These are phyloP conservation scores for Creontiades dilutus DNA, from an alignment of 2,888 invertebrate species.

Conservation along the genomic window DNA sequence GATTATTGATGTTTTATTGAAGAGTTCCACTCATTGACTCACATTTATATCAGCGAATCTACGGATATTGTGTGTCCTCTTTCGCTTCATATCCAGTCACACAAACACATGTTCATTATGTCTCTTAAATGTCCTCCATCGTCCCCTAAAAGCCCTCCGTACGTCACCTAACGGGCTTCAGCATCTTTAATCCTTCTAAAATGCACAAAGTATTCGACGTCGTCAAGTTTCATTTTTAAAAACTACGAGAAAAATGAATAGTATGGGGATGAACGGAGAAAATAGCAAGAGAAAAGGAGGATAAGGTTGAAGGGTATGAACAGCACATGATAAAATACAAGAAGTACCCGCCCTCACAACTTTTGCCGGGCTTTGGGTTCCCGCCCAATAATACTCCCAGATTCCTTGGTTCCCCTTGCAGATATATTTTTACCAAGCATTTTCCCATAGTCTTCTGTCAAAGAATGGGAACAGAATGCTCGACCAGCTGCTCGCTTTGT, in stretches of 20 bases:
- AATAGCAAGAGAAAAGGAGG: background rate
- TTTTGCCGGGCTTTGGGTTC: background rate
- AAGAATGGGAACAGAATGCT: constrained; percentile 7
- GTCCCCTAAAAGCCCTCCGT: background rate
- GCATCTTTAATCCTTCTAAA: background rate
- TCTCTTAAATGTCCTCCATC: no score
- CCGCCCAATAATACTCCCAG: constrained; percentile 25
- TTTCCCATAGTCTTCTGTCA: background rate
- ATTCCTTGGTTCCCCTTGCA: background rate
- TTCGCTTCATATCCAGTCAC: no score
- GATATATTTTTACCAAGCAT: background rate
- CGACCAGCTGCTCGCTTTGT: background rate
- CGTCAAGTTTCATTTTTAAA: background rate
- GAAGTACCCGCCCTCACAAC: background rate
- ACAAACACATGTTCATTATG: no score
- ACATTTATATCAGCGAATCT: no score
- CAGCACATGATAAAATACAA: constrained; percentile 1
- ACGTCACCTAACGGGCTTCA: background rate
- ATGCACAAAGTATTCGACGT: background rate
- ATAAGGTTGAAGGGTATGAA: constrained; percentile 26
- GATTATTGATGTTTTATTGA: no score
- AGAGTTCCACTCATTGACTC: no score
- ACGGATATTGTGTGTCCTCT: no score
- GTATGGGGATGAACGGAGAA: background rate
- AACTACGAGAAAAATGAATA: background rate